These are phyloP conservation scores for Distichodus sexfasciatus DNA, from an alignment of 2,797 vertebrate species.

Conservation along the genomic window DNA sequence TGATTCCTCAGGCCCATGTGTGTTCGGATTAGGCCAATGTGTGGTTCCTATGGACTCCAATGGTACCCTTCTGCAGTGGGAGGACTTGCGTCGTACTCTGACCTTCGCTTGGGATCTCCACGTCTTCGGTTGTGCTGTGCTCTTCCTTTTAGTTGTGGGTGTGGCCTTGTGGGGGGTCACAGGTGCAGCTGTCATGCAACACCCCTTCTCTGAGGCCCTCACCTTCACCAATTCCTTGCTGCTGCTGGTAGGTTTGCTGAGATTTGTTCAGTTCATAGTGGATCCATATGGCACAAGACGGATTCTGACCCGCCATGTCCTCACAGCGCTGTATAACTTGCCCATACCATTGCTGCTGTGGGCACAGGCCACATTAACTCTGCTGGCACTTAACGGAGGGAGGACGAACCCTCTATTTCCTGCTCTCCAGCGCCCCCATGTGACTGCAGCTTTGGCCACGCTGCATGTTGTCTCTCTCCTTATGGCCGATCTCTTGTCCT, in stretches of 20 bases:
- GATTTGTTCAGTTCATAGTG: conserved; percentile 77
- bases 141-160: conserved; percentile 72
- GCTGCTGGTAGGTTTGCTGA: conserved; percentile 70
- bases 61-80: conserved; percentile 76
- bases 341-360: conserved; percentile 80
- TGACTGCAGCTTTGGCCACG: conserved; percentile 65
- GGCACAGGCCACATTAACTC: conserved; percentile 72
- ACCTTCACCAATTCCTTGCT: conserved; percentile 71
- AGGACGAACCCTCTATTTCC: conserved; percentile 66
- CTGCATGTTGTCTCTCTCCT: conserved; percentile 67
- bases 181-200: conserved; percentile 58
- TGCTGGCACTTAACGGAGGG: conserved; percentile 67
- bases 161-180: conserved; percentile 67
- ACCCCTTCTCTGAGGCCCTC: conserved; percentile 62
- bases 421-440: conserved; percentile 62
- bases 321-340: conserved; percentile 79
- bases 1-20: conserved; percentile 50
- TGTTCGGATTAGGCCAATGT: conserved; percentile 55
- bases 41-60: conserved; percentile 66
- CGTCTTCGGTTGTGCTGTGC: conserved; percentile 76
- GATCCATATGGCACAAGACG: conserved; percentile 83
- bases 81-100: conserved; percentile 77
- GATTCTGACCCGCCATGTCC: conserved; percentile 64
- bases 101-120: conserved; percentile 85
- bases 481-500: conserved; percentile 72